Evolutionary conservation across 64 coral and sea anemone genomes (phyloP).

Genomic region (Stylophora pistillata): DNA sequence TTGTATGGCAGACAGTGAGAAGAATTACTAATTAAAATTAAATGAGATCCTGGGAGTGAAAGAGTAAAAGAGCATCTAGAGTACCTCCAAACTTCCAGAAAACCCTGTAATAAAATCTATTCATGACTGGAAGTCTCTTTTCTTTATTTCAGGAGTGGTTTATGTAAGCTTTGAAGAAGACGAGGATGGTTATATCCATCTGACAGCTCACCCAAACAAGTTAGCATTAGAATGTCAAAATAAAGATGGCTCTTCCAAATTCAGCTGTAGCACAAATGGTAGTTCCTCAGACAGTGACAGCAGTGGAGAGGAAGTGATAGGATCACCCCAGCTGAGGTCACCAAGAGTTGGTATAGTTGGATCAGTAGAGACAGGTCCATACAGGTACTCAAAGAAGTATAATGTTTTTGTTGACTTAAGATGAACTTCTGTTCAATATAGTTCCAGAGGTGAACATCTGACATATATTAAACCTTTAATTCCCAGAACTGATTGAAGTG

Average conservation of each 20-base stretch:
- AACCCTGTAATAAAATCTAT: too few species aligned
- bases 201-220: conserved; percentile 70
- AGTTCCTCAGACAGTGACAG: conserved; percentile 57
- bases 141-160: conserved; percentile 39
- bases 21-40: too few species aligned
- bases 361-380: conserved; percentile 51
- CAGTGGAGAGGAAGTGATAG: conserved; percentile 27
- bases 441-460: too few species aligned
- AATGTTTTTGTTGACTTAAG: background rate
- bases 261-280: background rate
- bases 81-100: too few species aligned
- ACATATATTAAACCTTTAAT: too few species aligned
- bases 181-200: conserved; percentile 61
- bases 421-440: background rate
- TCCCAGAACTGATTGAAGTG: too few species aligned
- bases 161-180: conserved; percentile 66
- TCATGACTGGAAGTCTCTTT: background rate
- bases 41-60: too few species aligned
- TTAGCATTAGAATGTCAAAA: conserved; percentile 55
- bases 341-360: conserved; percentile 13
- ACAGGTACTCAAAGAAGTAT: conserved; percentile 25
- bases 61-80: too few species aligned
- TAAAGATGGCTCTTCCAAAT: conserved; percentile 1
- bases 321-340: conserved; percentile 1
- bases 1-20: too few species aligned